Evolutionary conservation across 2,797 vertebrate species (phyloP), one percentile per base, ranked within the genome.

Genomic region (Lacerta bilineata): DNA sequence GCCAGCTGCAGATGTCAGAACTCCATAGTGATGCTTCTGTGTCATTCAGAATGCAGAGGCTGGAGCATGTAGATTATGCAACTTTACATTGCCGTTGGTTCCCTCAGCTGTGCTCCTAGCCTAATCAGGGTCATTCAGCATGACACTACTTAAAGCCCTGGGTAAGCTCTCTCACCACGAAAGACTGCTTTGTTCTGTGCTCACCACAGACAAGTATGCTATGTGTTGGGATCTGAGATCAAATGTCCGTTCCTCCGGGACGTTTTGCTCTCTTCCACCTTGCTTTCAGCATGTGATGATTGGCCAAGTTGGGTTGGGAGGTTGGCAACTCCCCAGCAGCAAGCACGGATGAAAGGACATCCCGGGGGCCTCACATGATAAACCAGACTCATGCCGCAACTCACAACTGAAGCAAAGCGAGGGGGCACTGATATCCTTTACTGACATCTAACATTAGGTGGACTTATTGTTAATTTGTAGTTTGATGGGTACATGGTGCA

Each of bases 1-100:
- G 76, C 83, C n/a, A 87, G 46, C 5, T 8, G 43, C 80, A 55
- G 78, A 75, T 36, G 9, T 88, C 83, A 55, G 46, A 66, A 88
- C 75, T 86, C 91, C 33, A 27, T 74, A 41, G 79, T 59, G 59
- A 75, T 5, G 29, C 29, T 55, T 29, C 13, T 72, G 61, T 71
- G 85, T 25, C 83, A 76, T 87, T 84, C 7, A 80, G 78, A 82
- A 10, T 59, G 25, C 27, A n/a, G 2, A 59, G 66, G 20, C 2
- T 17, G 55, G 76, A 0, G 29, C 36, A 8, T 3, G 1, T 80
- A 77, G 81, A 87, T 64, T 29, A 78, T 25, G 3, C n/a, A 72
- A 29, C 36, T 29, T 71, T 75, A 36, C 33, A 25, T 64, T 33
- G 83, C 33, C 72, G 68, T 46, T 9, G 20, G 85, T 0, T 1